These are phyloP conservation scores for Macquaria australasica DNA, from an alignment of 2,113 vertebrate genomes.

Conservation along the genomic window DNA sequence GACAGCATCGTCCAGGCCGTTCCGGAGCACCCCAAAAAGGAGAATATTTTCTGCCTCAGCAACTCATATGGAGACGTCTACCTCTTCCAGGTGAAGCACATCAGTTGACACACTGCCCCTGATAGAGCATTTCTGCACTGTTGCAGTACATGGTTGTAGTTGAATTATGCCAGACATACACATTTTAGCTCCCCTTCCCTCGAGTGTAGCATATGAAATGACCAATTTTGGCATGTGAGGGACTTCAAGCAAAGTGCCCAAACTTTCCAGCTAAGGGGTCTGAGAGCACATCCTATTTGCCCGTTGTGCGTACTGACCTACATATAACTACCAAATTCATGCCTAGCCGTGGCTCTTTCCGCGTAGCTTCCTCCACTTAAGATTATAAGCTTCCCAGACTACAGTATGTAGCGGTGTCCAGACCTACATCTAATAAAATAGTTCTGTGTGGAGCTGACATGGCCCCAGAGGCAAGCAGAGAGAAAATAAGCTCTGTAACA, in stretches of 20 bases:
- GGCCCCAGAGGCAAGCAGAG: conserved; percentile 32
- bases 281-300: conserved; percentile 26
- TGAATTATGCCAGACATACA: conserved; percentile 10
- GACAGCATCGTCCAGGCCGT: conserved; percentile 96
- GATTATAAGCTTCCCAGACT: conserved; percentile 36
- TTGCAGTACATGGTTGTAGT: background rate
- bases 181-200: background rate
- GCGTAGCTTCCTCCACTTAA: conserved; percentile 2
- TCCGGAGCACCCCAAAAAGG: conserved; percentile 97
- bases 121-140: background rate
- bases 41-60: conserved; percentile 98
- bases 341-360: background rate
- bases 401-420: conserved; percentile 20
- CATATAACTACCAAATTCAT: conserved; percentile 46
- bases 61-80: conserved; percentile 96
- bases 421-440: conserved; percentile 46
- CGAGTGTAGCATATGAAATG: conserved; percentile 9
- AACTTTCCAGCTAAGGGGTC: conserved; percentile 27
- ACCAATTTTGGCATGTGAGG: conserved; percentile 2
- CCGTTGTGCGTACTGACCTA: conserved; percentile 62
- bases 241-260: conserved; percentile 11
- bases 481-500: conserved; percentile 25
- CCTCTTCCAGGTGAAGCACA: conserved; percentile 92
- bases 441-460: conserved; percentile 22
- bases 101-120: background rate